phyloP scores from a whole-genome alignment of 2,113 vertebrate genomes.

The Phasianus colchicus region DNA sequence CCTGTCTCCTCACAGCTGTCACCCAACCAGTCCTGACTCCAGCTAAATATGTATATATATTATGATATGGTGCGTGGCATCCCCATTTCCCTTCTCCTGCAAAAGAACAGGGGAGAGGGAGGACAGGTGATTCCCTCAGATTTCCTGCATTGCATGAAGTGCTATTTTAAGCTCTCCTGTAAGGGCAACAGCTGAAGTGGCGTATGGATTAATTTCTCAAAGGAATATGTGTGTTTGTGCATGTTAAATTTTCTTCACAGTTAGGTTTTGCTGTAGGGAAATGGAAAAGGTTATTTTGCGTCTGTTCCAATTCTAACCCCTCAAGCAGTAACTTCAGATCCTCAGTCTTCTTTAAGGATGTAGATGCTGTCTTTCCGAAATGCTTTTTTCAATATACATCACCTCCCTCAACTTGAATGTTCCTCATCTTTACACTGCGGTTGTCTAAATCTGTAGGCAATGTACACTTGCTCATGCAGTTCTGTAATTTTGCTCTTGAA shows the following conservation, averaged over 20 bases:
- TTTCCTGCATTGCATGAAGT: background rate
- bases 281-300: background rate
- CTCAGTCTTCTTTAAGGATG: background rate
- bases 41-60: background rate
- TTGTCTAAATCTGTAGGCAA: constrained; percentile 6
- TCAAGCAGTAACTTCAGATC: background rate
- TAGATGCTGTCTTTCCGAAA: background rate
- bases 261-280: background rate
- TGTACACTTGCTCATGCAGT: background rate
- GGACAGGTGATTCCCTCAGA: constrained; percentile 44
- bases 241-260: background rate
- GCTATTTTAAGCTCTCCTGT: constrained; percentile 25
- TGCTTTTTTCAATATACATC: background rate
- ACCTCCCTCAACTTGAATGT: background rate
- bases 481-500: constrained; percentile 35
- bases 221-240: background rate
- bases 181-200: constrained; percentile 38
- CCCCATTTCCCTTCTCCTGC: background rate
- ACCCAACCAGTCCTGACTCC: background rate
- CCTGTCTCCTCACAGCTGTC: constrained; percentile 41
- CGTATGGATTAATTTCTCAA: constrained; percentile 30
- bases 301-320: background rate
- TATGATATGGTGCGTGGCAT: rapidly evolving
- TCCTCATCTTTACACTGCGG: background rate
- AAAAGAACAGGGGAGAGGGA: background rate